Evolutionary conservation across 2,888 invertebrate species (phyloP), one percentile per base, ranked within the genome.

Genomic region (Nomada ruficornis): DNA sequence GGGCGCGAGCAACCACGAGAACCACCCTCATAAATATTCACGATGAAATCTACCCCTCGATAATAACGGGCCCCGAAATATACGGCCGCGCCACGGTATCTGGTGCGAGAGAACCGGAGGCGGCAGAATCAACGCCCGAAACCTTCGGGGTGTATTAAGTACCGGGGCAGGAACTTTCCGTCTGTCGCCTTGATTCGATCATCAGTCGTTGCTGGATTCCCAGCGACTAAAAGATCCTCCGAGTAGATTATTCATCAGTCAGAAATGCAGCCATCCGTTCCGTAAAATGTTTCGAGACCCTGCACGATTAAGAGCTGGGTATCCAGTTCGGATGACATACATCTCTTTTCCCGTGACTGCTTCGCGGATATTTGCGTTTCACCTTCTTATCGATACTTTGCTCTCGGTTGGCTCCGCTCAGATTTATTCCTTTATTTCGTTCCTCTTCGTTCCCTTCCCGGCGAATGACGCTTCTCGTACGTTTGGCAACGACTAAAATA

Each of bases 11-110:
- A 89, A 89, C 88, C 88, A 71, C 79, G 89, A 89, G 89, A 88
- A 86, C 89, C 87, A 84, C 85, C 87, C 90, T 93, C 92, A 93
- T 93, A 92, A 92, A 93, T 93, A 93, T 93, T 93, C 93, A 93
- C 91, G 92, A 93, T 93, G 92, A 93, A 93, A 93, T 93, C 92
- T 92, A 93, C 90, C 92, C 92, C 91, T 93, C 93, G 92, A 93
- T 93, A 93, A 93, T 93, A 93, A 93, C 92, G 90, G 92, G 85
- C 87, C 89, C 91, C 89, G 88, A 92, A 92, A 91, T 91, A 91
- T 91, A 90, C 90, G 90, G 89, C 85, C 84, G 82, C 79, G 67
- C 83, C 83, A 86, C 86, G 86, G 79, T 91, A 89, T 91, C 90
- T 87, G 90, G 90, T 90, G 85, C 23, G 26, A 13, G 76, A 75